These are phyloP conservation scores for Erythrocercus mccallii DNA, from an alignment of 2,113 vertebrate species.

Conservation along the genomic window DNA sequence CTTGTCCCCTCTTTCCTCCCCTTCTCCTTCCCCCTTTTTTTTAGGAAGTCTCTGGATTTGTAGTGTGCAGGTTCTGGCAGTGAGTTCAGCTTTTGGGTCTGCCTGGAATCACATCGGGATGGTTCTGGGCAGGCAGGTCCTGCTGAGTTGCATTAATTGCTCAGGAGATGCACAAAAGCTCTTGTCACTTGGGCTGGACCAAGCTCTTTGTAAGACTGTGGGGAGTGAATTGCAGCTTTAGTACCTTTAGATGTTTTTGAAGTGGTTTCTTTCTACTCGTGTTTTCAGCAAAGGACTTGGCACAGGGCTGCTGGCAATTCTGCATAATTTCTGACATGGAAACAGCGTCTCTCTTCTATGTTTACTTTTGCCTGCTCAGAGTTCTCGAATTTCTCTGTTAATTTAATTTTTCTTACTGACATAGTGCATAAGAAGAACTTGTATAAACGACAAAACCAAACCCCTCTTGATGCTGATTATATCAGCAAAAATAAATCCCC, in stretches of 20 bases:
- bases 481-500: neutral
- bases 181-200: constrained; percentile 22
- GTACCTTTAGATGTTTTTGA: neutral
- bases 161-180: constrained; percentile 51
- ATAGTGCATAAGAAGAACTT: neutral
- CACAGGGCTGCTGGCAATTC: neutral
- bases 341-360: neutral
- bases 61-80: neutral
- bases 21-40: neutral
- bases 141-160: constrained; percentile 59
- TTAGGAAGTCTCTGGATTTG: neutral
- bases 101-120: neutral
- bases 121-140: constrained; percentile 29
- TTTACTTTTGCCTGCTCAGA: neutral
- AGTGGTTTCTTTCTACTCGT: neutral
- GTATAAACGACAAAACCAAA: neutral
- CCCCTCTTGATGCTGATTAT: neutral
- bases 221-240: neutral
- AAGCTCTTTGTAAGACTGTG: constrained; percentile 35
- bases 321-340: neutral
- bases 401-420: neutral
- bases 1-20: neutral
- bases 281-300: neutral
- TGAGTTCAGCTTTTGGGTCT: neutral
- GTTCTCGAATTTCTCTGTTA: neutral